A percentile compares a stretch with the other conserved stretches of the same genome.
These are phyloP conservation scores for Hemiscyllium ocellatum DNA, from an alignment of 2,113 vertebrate species.

Conservation along the genomic window DNA sequence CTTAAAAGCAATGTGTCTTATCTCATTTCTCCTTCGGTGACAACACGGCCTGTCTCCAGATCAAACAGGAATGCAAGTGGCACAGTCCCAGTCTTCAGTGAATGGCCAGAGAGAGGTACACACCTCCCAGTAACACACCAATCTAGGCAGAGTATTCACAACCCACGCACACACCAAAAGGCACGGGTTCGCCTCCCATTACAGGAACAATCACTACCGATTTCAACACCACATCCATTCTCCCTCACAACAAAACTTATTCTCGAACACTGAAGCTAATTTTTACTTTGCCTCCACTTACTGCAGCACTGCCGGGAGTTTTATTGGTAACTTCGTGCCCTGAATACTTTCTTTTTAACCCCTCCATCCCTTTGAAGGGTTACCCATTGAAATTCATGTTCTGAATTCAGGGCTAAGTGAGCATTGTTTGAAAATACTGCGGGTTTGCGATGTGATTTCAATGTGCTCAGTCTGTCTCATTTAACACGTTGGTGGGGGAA, in stretches of 20 bases:
- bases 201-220: background rate
- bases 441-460: background rate
- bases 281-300: background rate
- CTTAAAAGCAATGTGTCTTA: too few species aligned
- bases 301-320: background rate
- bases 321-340: background rate
- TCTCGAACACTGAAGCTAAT: too few species aligned
- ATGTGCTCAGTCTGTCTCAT: background rate
- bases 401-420: background rate
- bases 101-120: background rate
- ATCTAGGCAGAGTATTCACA: background rate
- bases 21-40: too few species aligned
- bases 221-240: too few species aligned
- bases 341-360: background rate
- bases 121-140: background rate
- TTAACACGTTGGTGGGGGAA: background rate
- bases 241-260: too few species aligned
- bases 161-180: background rate
- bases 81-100: background rate
- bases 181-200: background rate
- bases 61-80: background rate
- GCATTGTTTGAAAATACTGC: too few species aligned
- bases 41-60: too few species aligned
- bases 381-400: background rate
- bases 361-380: background rate